Base-by-base conservation (phyloP, 2,888 invertebrate species). In the Corythucha ciliata region DNA sequence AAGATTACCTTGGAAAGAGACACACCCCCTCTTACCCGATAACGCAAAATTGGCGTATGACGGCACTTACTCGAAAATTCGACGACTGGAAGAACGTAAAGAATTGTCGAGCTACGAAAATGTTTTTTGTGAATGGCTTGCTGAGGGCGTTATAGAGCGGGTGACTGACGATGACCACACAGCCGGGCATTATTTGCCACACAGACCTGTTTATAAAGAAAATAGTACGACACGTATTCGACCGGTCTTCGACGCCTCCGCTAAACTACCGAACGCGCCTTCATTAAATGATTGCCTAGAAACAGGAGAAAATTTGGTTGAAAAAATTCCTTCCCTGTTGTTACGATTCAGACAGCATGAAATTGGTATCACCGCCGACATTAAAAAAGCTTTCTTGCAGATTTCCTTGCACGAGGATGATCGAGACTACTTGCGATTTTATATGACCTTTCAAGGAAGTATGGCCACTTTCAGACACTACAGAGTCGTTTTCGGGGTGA, bases 1-100 rank as follows among this genome's bases (percentile, higher is more conserved):
- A 2, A 26, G 49, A 20, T 53, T 66, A 7, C 65, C 66, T 6
- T 65, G 64, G 64, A 57, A 62, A 16, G 62, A 63, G n/a, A 61
- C 58, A 41, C 64, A 64, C 51, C 61, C 62, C 1, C 61, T 59
- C 4, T 37, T 67, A 1, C 42, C 59, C 10, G 46, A 41, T 39
- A 64, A 65, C 55, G 59, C 54, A 24, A 44, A 57, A 8, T 18
- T 60, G 10, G 59, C 63, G 47, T 39, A 16, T 60, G 56, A 2
- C 36, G 59, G 5, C 55, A 56, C n/a, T 62, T 56, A 48, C 39
- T 64, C 8, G 46, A 53, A n/a, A 29, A 41, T 5, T 48, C 59
- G 39, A 50, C 54, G 27, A 39, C 61, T 12, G 14, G 33, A 33
- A 14, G 10, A 32, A 7, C 29, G 22, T 2, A 24, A 24, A n/a